phyloP scores from a whole-genome alignment of 1,140 invertebrate genomes.

The Pygmarrhopalites habei region DNA sequence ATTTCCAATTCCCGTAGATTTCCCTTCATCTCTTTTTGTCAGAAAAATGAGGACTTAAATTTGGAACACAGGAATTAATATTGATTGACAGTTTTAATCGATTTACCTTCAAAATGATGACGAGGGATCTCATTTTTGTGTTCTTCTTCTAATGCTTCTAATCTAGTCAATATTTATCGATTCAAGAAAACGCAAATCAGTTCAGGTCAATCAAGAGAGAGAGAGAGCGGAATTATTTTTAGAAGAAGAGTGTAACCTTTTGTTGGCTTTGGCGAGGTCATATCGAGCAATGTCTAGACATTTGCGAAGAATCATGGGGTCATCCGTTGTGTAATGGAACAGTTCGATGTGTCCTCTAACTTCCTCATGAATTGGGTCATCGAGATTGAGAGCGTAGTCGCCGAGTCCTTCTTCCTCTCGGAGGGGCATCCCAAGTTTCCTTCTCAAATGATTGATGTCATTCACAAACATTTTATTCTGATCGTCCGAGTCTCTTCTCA shows the following conservation, averaged over 20 bases:
- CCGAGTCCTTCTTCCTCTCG: background rate
- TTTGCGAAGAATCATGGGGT: constrained; percentile 12
- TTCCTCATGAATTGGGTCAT: too few species aligned
- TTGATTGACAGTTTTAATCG: too few species aligned
- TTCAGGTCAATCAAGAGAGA: too few species aligned
- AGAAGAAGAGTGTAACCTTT: too few species aligned
- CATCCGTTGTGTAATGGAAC: constrained; percentile 9
- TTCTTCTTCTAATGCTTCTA: constrained; percentile 13
- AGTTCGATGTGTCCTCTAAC: background rate
- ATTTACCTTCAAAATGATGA: constrained; percentile 12
- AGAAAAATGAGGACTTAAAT: too few species aligned
- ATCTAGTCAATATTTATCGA: background rate
- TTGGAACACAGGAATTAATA: too few species aligned
- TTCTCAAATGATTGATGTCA: constrained; percentile 21
- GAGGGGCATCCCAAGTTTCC: constrained; percentile 10
- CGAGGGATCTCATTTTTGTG: constrained; percentile 26
- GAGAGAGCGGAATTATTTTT: too few species aligned
- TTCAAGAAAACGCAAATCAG: too few species aligned
- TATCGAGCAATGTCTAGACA: constrained; percentile 18
- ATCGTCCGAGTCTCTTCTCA: constrained; percentile 5
- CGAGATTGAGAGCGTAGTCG: background rate
- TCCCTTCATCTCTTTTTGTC: background rate
- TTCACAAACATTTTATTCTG: constrained; percentile 14
- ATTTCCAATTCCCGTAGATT: constrained; percentile 1
- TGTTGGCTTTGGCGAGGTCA: constrained; percentile 14